phyloP scores from a whole-genome alignment of 1,140 invertebrate genomes.

The Asbolus verrucosus region DNA sequence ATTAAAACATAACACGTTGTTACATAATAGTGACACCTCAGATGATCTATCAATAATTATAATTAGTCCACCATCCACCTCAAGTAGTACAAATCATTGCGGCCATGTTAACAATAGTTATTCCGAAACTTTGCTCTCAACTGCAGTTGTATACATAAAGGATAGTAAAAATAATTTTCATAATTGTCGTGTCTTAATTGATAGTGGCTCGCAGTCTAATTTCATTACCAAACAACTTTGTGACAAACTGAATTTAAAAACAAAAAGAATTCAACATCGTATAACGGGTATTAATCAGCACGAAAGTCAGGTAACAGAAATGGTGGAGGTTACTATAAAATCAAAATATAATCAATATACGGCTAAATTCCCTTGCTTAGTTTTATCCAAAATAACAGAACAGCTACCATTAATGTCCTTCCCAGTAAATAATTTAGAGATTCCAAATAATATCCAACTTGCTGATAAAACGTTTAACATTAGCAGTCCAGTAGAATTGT shows the following conservation, averaged over 20 bases:
- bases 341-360: constrained; percentile 10
- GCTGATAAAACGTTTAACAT: constrained; percentile 44
- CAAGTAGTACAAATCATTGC: too few relatives aligned
- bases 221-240: background rate
- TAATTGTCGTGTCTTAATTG: background rate
- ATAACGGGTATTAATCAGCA: background rate
- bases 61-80: too few relatives aligned
- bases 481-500: constrained; percentile 39
- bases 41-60: too few relatives aligned
- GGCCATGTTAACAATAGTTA: background rate
- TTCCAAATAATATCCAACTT: constrained; percentile 45
- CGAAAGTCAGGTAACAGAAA: background rate
- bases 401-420: background rate
- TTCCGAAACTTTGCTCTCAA: background rate
- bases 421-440: background rate
- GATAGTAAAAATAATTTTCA: background rate
- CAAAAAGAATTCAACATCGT: background rate
- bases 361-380: background rate
- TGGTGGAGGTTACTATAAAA: background rate
- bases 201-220: too few relatives aligned
- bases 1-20: constrained; percentile 5
- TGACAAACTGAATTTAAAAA: background rate
- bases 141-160: background rate
- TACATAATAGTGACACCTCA: background rate
- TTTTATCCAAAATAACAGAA: constrained; percentile 24